Evolutionary conservation across 1,140 invertebrate species (phyloP).

Genomic region (Antheraea mylitta): DNA sequence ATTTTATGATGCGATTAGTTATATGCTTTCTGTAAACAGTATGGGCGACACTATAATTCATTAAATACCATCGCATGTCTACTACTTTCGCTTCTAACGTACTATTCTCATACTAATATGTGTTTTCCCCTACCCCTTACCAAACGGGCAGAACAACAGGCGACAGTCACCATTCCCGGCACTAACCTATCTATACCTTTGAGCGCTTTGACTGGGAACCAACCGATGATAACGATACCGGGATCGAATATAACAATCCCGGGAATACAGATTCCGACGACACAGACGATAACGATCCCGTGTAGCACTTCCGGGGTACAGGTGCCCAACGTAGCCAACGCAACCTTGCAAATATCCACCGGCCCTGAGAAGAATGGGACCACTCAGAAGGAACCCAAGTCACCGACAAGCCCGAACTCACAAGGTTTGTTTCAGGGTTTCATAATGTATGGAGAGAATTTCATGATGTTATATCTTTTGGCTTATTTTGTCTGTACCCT

Average conservation of each 20-base stretch:
- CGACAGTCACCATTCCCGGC: constrained; percentile 79
- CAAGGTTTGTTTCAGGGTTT: constrained; percentile 48
- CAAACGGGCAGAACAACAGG: constrained; percentile 68
- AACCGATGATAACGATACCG: constrained; percentile 67
- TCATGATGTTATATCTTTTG: constrained; percentile 2
- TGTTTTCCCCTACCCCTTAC: constrained; percentile 48
- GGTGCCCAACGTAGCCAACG: too few relatives aligned
- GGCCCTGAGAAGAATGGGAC: constrained; percentile 16
- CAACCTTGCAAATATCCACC: not conserved
- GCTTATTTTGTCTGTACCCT: not conserved
- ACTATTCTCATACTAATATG: constrained; percentile 59
- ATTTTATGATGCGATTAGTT: too few relatives aligned
- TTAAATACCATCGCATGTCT: constrained; percentile 28
- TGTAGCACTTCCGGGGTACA: constrained; percentile 34
- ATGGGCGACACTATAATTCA: not conserved
- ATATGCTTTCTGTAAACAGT: constrained; percentile 3
- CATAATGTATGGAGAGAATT: constrained; percentile 23
- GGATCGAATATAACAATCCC: constrained; percentile 78
- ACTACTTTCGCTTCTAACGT: constrained; percentile 45
- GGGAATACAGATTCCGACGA: constrained; percentile 49
- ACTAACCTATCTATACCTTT: constrained; percentile 79
- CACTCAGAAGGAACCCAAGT: constrained; percentile 36
- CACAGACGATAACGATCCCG: constrained; percentile 47
- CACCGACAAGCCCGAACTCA: constrained; percentile 29
- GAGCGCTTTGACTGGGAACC: constrained; percentile 27